Evolutionary conservation across 92 coral and sea anemone species (phyloP), one percentile per base, ranked within the genome.

Genomic region (Zoanthus sansibaricus): DNA sequence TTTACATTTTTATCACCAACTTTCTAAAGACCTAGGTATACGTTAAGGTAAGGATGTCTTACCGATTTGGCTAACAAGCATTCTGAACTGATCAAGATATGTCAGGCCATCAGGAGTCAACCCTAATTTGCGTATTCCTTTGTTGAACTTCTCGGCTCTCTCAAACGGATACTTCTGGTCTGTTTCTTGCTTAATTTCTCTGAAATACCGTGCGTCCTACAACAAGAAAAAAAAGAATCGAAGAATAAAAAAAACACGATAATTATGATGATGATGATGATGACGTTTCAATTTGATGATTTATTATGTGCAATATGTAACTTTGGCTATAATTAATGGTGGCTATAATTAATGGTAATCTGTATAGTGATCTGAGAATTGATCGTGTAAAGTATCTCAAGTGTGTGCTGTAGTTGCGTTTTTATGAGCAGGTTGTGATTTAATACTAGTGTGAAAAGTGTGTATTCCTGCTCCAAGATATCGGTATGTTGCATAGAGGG

Each of bases 61-160:
- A 93, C 99, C 98, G 31, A 97, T 94, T 82, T 97, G 99, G 21
- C 93, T 96, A 56, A 97, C 92, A 70, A 97, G 93, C 71, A 93
- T 91, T 83, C 99, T 89, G 86, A 97, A 97, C 94, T 97, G 99
- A 85, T 97, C 99, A 33, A 97, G 88, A 76, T 97, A 97, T 1
- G 98, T 97, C 62, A 88, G 84, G 0, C 98, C 98, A 78, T 93
- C 99, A 30, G 99, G 99, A 0, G 99, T 93, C 87, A 97, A 79
- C 32, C 99, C 99, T 15, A 97, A 97, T 76, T 97, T 97, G 8
- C 99, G 96, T 84, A 97, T 97, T 78, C 99, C 99, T 52, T 97
- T 97, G 93, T 97, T 97, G 79, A 97, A 97, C 90, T 97, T 97
- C 91, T 97, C 99, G 0, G 99, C 95, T 74, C 99, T 78, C 79